Evolutionary conservation across 2,797 vertebrate species (phyloP), one percentile per base, ranked within the genome.

Genomic region (Oryzias dopingdopingensis): DNA sequence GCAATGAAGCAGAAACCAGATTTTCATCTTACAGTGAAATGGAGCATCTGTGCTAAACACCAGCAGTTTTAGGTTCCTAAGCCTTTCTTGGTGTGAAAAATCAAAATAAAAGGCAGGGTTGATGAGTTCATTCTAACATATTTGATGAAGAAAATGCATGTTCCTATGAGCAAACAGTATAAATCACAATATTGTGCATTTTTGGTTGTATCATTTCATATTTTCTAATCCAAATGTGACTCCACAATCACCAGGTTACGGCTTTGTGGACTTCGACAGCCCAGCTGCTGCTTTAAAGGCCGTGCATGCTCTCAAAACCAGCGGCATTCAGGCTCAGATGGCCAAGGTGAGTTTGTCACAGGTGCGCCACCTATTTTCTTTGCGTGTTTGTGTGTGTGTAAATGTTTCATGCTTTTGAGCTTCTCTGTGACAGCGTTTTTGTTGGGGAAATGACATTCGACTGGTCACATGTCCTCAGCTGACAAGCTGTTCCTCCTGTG

Each of bases 241-340:
- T 88, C 83, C 15, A 12, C 70, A 83, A 81, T 67, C 71, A 41
- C 67, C 90, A 99, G 97, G 97, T 89, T 99, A 99, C 1, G 97
- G 97, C 66, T 99, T 99, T 91, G 97, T 99, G 80, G 97, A 99
- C 89, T 99, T 99, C 62, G 97, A 99, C 88, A 98, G 95, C 88
- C 97, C 97, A 0, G 93, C 94, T 40, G 96, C 97, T 32, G 97
- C 97, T 78, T 94, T 98, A 90, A 99, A 99, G 86, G 97, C 97
- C 0, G 97, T 99, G 54, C 93, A 96, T 55, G 95, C 97, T 81
- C 92, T 99, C 76, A 99, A 99, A 89, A 96, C 94, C 72, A 98
- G 75, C 47, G 97, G 97, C 70, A 96, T 99, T 70, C 97, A 99
- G 88, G 97, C 97, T 67, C 97, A 99, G 90, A 99, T 99, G 97